phyloP scores from a whole-genome alignment of 2,113 vertebrate species.

The Prionailurus bengalensis region DNA sequence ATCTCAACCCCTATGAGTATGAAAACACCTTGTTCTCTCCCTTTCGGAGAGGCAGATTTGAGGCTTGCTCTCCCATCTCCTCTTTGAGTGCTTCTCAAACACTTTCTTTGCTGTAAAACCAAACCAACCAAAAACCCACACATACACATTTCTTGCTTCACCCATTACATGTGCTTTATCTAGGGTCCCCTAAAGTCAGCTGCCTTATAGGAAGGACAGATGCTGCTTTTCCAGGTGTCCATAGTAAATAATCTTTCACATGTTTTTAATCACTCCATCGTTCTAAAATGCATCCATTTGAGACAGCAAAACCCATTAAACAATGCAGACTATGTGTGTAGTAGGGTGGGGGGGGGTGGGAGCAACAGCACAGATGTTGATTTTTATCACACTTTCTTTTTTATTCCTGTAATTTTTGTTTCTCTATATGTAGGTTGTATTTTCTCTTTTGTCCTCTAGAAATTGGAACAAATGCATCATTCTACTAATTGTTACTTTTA shows the following conservation, averaged over 20 bases:
- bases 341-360: rapidly evolving
- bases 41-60: too few relatives aligned
- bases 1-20: too few relatives aligned
- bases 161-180: not conserved
- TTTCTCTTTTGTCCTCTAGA: not conserved
- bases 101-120: too few relatives aligned
- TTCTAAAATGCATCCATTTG: not conserved
- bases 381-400: not conserved
- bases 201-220: not conserved
- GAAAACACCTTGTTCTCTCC: too few relatives aligned
- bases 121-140: too few relatives aligned
- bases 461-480: not conserved
- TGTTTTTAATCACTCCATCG: not conserved
- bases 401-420: not conserved
- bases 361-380: not conserved
- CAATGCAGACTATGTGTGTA: not conserved
- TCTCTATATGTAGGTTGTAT: not conserved
- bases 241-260: not conserved
- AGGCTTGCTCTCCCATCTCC: too few relatives aligned
- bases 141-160: not conserved
- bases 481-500: not conserved
- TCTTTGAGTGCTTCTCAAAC: too few relatives aligned
- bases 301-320: not conserved
- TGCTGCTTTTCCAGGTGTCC: not conserved
- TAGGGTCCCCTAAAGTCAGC: not conserved